Base-by-base conservation (phyloP, 1,140 invertebrate genomes). In the Phymastichus coffea region DNA sequence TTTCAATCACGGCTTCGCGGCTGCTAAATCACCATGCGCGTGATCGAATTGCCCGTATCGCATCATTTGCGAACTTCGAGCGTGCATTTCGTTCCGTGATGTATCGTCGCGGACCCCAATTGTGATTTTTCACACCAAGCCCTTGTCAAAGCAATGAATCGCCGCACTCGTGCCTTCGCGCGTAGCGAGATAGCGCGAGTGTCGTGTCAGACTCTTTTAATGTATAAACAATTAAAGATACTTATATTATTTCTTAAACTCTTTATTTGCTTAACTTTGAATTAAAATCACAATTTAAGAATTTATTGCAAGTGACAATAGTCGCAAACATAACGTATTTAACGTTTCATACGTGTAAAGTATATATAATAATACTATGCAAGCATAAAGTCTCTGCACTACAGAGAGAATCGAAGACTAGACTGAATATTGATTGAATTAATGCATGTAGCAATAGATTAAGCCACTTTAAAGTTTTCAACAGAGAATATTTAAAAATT, bases 261-360 rank as follows among this genome's bases (percentile, higher is more conserved):
- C 33, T 71, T 67, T 66, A 70, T 69, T 71, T 64, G 37, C 63
- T 67, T 63, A 72, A 70, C 68, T 61, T 66, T 68, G 58, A 57
- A 67, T 64, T 59, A 52, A 66, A 63, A 70, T 72, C 63, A 68
- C 66, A 71, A 69, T 63, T 65, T 49, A 35, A 70, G 59, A 66
- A 55, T 66, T 47, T 26, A 67, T 60, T 37, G 30, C 63, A 70
- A 71, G 68, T 71, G 66, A 70, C 62, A 63, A 68, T 63, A 65
- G 63, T 68, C 46, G 54, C 55, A 71, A 70, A 71, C 63, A 47
- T 68, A 71, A 70, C 58, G 19, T 49, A 61, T 54, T 68, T 41
- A 60, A 56, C 37, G 56, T 49, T 47, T 41, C 19, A 20, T 51
- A 14, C 25, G 28, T 54, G 44, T 52, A 44, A 59, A 52, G 19